phyloP scores from a whole-genome alignment of 2,888 invertebrate species.

The Sesia apiformis region DNA sequence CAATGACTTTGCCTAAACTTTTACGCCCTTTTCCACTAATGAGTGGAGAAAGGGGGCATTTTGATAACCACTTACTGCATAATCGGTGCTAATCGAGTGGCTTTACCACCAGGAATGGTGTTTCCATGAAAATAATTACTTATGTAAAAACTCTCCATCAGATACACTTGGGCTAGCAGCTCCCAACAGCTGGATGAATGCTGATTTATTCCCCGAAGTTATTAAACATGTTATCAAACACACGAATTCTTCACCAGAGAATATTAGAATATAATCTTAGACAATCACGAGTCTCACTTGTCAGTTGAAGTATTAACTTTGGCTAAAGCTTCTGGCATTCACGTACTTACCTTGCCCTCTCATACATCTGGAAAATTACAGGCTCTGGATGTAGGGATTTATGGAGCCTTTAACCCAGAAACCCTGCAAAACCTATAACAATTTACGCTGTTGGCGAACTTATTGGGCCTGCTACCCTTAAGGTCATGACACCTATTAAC shows the following conservation, averaged over 20 bases:
- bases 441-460: conserved; percentile 29
- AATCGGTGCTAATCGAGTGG: conserved; percentile 21
- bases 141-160: no score
- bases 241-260: conserved; percentile 9
- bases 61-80: conserved; percentile 27
- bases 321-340: conserved; percentile 30
- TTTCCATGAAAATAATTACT: conserved; percentile 27
- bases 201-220: neutral
- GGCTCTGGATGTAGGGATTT: conserved; percentile 26
- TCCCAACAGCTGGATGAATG: neutral
- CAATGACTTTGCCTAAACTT: no score
- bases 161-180: no score
- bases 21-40: no score
- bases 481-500: conserved; percentile 1
- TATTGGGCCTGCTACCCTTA: neutral
- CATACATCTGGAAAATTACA: conserved; percentile 38
- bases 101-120: conserved; percentile 27
- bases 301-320: conserved; percentile 5
- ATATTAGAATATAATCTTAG: conserved; percentile 22
- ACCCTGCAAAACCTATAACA: conserved; percentile 12
- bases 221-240: conserved; percentile 7
- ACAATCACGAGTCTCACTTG: conserved; percentile 34
- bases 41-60: conserved; percentile 27
- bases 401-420: neutral
- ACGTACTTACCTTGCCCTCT: conserved; percentile 37